Evolutionary conservation across 2,113 vertebrate genomes (phyloP), one percentile per base, ranked within the genome.

Genomic region (Taxidea taxus): DNA sequence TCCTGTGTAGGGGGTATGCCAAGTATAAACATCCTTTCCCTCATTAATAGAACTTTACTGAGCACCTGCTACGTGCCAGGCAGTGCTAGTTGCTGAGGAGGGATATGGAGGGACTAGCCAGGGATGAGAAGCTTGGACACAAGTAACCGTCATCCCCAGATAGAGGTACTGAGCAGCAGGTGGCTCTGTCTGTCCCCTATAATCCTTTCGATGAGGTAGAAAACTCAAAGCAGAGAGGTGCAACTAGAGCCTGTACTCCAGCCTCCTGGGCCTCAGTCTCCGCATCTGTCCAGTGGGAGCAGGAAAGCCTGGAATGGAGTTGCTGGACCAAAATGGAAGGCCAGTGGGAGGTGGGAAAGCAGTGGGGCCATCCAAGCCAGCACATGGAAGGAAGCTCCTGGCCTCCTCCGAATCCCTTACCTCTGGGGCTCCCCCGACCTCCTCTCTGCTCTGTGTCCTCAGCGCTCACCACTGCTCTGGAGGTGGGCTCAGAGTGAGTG

Each of bases 371-470:
- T 74, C 58, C 68, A 95, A 91, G 75, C 83, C 85, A 93, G 85
- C 42, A 49, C 97, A 3, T 2, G 16, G 81, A 47, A 90, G 97
- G 98, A 80, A 98, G 94, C 94, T 72, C 91, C 91, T 87, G 91
- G 84, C 82, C 89, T 93, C 10, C 94, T 96, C 96, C 90, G 94
- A 97, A 90, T 96, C 49, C 62, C 66, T 1, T 0, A 39, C 95
- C 85, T 83, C 92, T 80, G 62, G n/a, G 96, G 88, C 94, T 51
- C 60, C 4, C 0, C 34, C 42, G 23, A 34, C 77, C 77, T 68
- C 81, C 64, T 72, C 85, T 81, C 74, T 4, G 15, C 96, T 92
- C 90, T 13, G 10, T 47, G n/a, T 58, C 84, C 91, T 91, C n/a
- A 0, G 27, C 64, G 58, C 84, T 80, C 78, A 91, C 62, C 42